A percentile compares a stretch with the other conserved stretches of the same genome.
phyloP scores from a whole-genome alignment of 2,888 invertebrate species.

The Bombyx huttoni region DNA sequence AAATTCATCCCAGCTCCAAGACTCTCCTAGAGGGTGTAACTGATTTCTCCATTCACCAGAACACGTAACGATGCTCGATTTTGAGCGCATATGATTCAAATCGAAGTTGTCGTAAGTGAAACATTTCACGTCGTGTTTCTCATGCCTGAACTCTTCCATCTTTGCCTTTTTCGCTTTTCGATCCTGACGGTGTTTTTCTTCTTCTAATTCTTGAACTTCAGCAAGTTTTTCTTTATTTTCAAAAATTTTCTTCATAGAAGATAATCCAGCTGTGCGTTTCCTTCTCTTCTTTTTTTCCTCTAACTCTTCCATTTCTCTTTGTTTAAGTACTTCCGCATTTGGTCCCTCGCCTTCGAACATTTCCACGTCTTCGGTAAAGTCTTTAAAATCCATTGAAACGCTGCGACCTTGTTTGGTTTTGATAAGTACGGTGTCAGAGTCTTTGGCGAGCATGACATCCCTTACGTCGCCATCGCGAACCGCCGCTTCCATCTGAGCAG shows the following conservation, averaged over 20 bases:
- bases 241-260: slow-evolving; percentile 79
- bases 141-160: slow-evolving; percentile 48
- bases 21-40: slow-evolving; percentile 74
- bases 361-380: slow-evolving; percentile 70
- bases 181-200: slow-evolving; percentile 57
- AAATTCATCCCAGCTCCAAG: slow-evolving; percentile 76
- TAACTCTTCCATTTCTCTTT: slow-evolving; percentile 71
- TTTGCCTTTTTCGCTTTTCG: slow-evolving; percentile 53
- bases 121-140: slow-evolving; percentile 59
- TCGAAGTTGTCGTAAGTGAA: slow-evolving; percentile 63
- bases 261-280: slow-evolving; percentile 76
- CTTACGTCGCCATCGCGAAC: slow-evolving; percentile 83
- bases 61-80: slow-evolving; percentile 61
- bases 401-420: slow-evolving; percentile 81
- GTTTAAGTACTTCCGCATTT: slow-evolving; percentile 74
- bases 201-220: slow-evolving; percentile 73
- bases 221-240: slow-evolving; percentile 82
- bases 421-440: slow-evolving; percentile 81
- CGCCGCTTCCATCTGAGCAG: slow-evolving; percentile 81
- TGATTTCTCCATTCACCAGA: slow-evolving; percentile 74
- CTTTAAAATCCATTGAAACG: slow-evolving; percentile 80
- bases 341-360: slow-evolving; percentile 82
- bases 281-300: slow-evolving; percentile 70
- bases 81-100: slow-evolving; percentile 62
- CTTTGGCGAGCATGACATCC: slow-evolving; percentile 83